phyloP scores from a whole-genome alignment of 2,113 vertebrate genomes.

The Pontoporia blainvillei region DNA sequence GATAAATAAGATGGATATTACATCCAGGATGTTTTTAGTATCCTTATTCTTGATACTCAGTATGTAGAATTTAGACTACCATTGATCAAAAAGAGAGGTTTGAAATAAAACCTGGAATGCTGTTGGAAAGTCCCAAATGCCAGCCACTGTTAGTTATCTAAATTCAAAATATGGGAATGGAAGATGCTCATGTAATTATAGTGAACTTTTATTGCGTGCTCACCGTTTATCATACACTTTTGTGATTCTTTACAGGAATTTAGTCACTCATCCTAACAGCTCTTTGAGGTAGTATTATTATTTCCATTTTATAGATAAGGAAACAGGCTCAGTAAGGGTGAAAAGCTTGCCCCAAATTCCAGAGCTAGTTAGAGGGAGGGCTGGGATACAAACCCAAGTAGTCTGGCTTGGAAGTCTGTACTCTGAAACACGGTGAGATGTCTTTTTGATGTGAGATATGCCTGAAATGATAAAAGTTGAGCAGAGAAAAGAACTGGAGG shows the following conservation, averaged over 20 bases:
- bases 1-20: not conserved
- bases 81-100: not conserved
- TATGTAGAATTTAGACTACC: not conserved
- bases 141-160: not conserved
- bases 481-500: not conserved
- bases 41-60: not conserved
- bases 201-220: not conserved
- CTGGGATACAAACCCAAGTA: not conserved
- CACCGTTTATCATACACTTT: not conserved
- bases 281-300: not conserved
- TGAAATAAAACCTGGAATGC: conserved; percentile 5
- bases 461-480: not conserved
- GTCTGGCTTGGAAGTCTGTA: not conserved
- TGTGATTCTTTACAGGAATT: not conserved
- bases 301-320: not conserved
- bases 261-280: not conserved
- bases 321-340: not conserved
- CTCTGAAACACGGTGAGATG: not conserved
- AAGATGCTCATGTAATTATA: not conserved
- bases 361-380: not conserved
- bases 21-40: not conserved
- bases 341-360: not conserved
- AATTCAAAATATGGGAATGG: not conserved
- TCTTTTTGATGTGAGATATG: not conserved
- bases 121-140: not conserved